These are phyloP conservation scores for Noctua janthe DNA, from an alignment of 2,888 invertebrate genomes.

Conservation along the genomic window DNA sequence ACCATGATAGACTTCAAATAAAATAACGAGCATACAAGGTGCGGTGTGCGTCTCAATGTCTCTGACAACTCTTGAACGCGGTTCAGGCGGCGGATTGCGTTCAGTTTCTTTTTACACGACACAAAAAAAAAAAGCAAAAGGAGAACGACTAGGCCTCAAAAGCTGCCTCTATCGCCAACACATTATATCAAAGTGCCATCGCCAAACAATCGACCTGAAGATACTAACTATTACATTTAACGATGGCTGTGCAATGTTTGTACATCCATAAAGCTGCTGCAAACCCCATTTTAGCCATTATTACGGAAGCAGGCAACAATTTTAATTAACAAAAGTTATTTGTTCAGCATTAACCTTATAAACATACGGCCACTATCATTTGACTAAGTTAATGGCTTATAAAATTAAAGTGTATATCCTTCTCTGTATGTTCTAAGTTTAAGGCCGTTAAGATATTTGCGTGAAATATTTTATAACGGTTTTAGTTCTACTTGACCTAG, in stretches of 20 bases:
- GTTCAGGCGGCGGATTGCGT: not conserved
- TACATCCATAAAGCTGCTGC: not conserved
- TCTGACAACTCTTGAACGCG: not conserved
- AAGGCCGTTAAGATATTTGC: not conserved
- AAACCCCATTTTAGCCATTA: conserved; percentile 5
- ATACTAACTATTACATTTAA: conserved; percentile 23
- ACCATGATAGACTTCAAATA: too few species aligned
- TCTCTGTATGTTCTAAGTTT: conserved; percentile 23
- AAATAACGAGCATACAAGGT: too few species aligned
- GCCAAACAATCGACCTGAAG: conserved; percentile 6
- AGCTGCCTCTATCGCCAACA: not conserved
- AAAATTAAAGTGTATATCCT: conserved; percentile 32
- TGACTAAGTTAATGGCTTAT: conserved; percentile 20
- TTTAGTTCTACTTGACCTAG: conserved; percentile 22
- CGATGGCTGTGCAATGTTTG: not conserved
- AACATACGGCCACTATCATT: conserved; percentile 12
- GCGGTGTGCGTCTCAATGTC: too few species aligned
- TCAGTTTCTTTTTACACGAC: not conserved
- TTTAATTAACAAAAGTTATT: conserved; percentile 43
- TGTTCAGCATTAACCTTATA: conserved; percentile 41
- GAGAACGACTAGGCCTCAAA: not conserved
- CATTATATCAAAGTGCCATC: not conserved
- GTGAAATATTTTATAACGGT: conserved; percentile 23
- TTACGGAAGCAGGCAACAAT: conserved; percentile 23
- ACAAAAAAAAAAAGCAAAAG: not conserved